Base-by-base conservation (phyloP, 2,797 vertebrate species). In the Echiichthys vipera region DNA sequence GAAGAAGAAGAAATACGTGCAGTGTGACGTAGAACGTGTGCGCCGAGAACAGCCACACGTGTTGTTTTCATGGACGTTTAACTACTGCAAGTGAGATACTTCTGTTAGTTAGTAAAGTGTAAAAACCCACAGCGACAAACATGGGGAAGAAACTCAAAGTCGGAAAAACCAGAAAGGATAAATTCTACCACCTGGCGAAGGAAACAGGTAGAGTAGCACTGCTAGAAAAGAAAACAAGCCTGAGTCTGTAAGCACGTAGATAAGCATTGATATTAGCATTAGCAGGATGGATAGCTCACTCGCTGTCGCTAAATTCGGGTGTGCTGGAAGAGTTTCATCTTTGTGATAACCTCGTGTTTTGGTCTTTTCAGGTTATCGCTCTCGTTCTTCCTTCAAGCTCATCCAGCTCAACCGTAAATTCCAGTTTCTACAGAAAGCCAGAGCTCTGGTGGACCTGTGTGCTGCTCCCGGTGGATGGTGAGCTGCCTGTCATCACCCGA, bases 131-230 rank as follows among this genome's bases (percentile, higher is more conserved):
- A 71, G 22, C 46, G 4, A 32, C 54, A 81, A 53, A 78, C n/a
- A 99, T 99, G 98, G 98, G 98, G 78, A 99, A 98, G 93, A 99
- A 99, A 72, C 91, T 96, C 27, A 99, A 99, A 94, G 81, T 97
- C 2, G 98, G 98, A 77, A 99, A 98, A 87, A 94, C 95, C 80
- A 90, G 98, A 32, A 94, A 96, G 80, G 98, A 99, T 88, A 99
- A 98, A 81, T 99, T 99, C 81, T 99, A 99, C 86, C 97, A 98
- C 25, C 84, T 99, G 78, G 98, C 98, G 0, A 98, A 99, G 89
- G 98, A 99, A 92, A 98, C 98, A 0, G 98, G 98, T 98, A 77
- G 57, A 2, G 42, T 46, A 25, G 11, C 5, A 5, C n/a, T 30
- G 0, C 0, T 8, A 4, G 6, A 32, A 51, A 66, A n/a, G 1